These are phyloP conservation scores for Oligia fasciuncula DNA, from an alignment of 2,888 invertebrate genomes.

Conservation along the genomic window DNA sequence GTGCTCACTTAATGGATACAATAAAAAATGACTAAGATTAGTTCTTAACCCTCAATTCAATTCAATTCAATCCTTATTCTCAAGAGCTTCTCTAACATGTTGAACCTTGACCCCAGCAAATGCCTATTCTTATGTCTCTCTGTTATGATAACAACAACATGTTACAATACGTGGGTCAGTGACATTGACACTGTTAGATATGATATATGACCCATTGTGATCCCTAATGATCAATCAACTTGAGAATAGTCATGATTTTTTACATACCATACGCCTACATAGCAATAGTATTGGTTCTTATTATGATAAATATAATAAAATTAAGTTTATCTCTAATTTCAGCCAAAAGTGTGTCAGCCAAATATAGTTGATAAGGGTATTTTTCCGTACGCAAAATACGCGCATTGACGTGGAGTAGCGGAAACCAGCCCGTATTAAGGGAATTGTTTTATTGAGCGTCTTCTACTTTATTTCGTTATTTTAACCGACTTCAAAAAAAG, in stretches of 20 bases:
- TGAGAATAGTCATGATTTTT: conserved; percentile 47
- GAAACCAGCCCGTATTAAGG: background rate
- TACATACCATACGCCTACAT: conserved; percentile 52
- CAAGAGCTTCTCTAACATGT: conserved; percentile 17
- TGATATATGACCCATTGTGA: conserved; percentile 63
- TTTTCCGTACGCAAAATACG: no score
- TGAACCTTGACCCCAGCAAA: conserved; percentile 52
- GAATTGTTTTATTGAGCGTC: conserved; percentile 25
- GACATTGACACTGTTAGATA: conserved; percentile 74
- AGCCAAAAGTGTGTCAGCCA: conserved; percentile 24
- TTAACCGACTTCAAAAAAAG: background rate
- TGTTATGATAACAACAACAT: conserved; percentile 49
- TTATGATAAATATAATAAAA: conserved; percentile 52
- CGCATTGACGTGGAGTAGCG: no score
- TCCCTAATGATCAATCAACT: conserved; percentile 60
- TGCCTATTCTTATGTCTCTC: conserved; percentile 36
- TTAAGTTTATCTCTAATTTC: conserved; percentile 35
- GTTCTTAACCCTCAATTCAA: no score
- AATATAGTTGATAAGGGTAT: conserved; percentile 37
- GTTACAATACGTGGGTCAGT: conserved; percentile 65
- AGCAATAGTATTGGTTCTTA: conserved; percentile 52
- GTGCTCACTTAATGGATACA: background rate
- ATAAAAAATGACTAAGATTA: conserved; percentile 1
- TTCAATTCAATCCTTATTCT: no score
- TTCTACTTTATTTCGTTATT: background rate